Evolutionary conservation across 2,888 invertebrate genomes (phyloP), one percentile per base, ranked within the genome.

Genomic region (Prenolepis imparis): DNA sequence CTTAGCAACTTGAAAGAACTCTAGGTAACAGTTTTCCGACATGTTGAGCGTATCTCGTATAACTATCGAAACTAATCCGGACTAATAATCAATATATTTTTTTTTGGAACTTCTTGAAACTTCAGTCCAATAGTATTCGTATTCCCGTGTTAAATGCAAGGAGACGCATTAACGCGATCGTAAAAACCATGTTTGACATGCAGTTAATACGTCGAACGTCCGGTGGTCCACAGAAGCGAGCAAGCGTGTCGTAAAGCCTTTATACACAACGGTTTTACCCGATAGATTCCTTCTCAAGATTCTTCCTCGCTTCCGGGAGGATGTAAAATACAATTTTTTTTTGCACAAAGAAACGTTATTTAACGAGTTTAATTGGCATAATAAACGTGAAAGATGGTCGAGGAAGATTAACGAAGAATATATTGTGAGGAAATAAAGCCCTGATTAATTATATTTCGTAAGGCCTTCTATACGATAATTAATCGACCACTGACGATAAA

Each of bases 181-280:
- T 89, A 89, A 89, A 89, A 89, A 89, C 11, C 61, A 57, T 82
- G 85, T 89, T 87, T 85, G 83, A 87, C 89, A 70, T 82, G 84
- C 66, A 77, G 81, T 87, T 89, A 86, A 86, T 81, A 81, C 63
- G 66, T 61, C 61, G 63, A 72, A 57, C 83, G 74, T 89, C 87
- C 84, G 84, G 87, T 61, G 81, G 55, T 52, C 12, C 28, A 59
- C 41, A 21, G 80, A 81, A 64, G 59, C 44, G 41, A 48, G 15
- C 11, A 70, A 18, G 57, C 66, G 36, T 74, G 78, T 64, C 57
- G 68, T 21, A n/a, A 63, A 64, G 61, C 74, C 44, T 81, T 87
- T 83, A 28, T 28, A 81, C 59, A 48, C 18, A 52, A 52, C 75
- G 64, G 64, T 61, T 70, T 48, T 57, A 52, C 11, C 28, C 18